Percentiles rank a stretch among this genome's conserved stretches.
These are phyloP conservation scores for Gallinago stenura DNA, from an alignment of 2,797 vertebrate species.

Conservation along the genomic window DNA sequence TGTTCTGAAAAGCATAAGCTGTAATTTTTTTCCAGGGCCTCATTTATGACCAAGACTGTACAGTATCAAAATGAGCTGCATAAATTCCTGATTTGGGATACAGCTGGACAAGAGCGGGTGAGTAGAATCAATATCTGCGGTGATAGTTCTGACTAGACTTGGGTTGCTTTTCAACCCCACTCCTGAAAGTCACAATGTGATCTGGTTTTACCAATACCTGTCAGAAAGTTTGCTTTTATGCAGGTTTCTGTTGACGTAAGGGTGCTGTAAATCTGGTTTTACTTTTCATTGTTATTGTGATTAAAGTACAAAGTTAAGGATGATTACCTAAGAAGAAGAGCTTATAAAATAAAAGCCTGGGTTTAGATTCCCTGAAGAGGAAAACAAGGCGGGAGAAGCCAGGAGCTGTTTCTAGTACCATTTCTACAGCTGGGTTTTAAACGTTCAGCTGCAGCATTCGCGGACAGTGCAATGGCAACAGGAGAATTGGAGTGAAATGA, in stretches of 20 bases:
- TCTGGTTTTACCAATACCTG: neutral
- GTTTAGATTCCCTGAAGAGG: neutral
- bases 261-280: neutral
- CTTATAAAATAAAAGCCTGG: neutral
- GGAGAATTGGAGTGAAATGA: neutral
- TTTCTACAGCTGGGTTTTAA: neutral
- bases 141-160: neutral
- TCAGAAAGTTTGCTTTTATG: neutral
- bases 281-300: neutral
- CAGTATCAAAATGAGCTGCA: slow-evolving; percentile 98
- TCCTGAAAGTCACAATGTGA: neutral
- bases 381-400: neutral
- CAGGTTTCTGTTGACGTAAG: neutral
- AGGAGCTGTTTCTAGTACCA: neutral
- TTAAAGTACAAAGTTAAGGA: neutral
- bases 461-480: neutral
- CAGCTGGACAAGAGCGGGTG: slow-evolving; percentile 97
- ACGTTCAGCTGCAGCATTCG: neutral
- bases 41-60: slow-evolving; percentile 99
- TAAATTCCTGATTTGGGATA: slow-evolving; percentile 99
- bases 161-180: neutral
- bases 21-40: slow-evolving; percentile 86
- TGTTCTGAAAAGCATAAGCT: slow-evolving; percentile 25
- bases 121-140: slow-evolving; percentile 41
- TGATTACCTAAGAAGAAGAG: neutral